phyloP scores from a whole-genome alignment of 2,888 invertebrate genomes.

The Neria commutata region DNA sequence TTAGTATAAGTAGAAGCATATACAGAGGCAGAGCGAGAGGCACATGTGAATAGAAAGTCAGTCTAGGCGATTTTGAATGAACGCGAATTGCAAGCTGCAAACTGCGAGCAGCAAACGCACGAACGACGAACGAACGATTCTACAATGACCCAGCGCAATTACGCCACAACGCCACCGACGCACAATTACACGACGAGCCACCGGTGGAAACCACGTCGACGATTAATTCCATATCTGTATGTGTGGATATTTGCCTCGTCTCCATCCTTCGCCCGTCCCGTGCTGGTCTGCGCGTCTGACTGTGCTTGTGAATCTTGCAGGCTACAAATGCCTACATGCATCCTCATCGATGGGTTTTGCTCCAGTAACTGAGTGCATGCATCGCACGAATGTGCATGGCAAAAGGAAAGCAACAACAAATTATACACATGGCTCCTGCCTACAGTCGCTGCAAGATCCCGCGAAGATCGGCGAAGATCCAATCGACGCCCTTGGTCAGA shows the following conservation, averaged over 20 bases:
- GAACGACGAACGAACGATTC: background rate
- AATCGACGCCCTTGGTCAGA: constrained; percentile 28
- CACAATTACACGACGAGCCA: background rate
- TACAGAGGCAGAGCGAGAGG: constrained; percentile 32
- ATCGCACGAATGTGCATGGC: background rate
- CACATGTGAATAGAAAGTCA: constrained; percentile 49
- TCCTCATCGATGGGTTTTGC: constrained; percentile 49
- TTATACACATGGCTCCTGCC: too few relatives aligned
- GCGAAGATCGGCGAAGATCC: too few relatives aligned
- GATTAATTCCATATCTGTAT: too few relatives aligned
- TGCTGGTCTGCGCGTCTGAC: too few relatives aligned
- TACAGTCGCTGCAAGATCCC: too few relatives aligned
- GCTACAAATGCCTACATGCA: constrained; percentile 51
- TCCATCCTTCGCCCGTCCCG: too few relatives aligned
- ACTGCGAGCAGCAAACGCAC: constrained; percentile 34
- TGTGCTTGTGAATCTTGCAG: constrained; percentile 30
- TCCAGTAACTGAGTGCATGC: constrained; percentile 45
- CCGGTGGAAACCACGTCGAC: background rate
- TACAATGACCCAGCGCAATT: background rate
- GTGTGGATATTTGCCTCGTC: too few relatives aligned
- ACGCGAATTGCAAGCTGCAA: too few relatives aligned
- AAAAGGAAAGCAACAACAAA: too few relatives aligned
- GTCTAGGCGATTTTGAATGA: constrained; percentile 54
- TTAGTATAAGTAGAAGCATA: background rate
- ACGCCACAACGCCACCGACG: constrained; percentile 2